phyloP scores from a whole-genome alignment of 2,797 vertebrate genomes.

The Oryzias dopingdopingensis region DNA sequence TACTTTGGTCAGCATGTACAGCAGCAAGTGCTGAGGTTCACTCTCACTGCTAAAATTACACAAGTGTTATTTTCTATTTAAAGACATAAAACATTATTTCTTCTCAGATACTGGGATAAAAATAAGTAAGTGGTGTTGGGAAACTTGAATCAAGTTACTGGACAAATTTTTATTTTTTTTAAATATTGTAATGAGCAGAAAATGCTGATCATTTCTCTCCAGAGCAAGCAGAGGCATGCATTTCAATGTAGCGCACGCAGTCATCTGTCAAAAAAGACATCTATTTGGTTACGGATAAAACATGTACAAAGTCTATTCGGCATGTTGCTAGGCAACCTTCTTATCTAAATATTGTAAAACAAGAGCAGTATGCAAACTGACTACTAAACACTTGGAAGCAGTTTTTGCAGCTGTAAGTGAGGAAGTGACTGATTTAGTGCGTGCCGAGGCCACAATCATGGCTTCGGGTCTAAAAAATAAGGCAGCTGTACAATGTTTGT shows the following conservation, averaged over 20 bases:
- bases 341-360: conserved; percentile 78
- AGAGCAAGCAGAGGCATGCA: conserved; percentile 42
- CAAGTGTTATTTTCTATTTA: conserved; percentile 50
- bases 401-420: conserved; percentile 44
- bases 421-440: conserved; percentile 19
- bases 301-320: conserved; percentile 61
- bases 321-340: conserved; percentile 60
- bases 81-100: conserved; percentile 50
- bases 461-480: conserved; percentile 5
- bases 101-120: conserved; percentile 46
- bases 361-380: conserved; percentile 37
- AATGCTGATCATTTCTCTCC: background rate
- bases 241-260: conserved; percentile 28
- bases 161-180: conserved; percentile 22
- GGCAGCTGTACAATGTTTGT: background rate
- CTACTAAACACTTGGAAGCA: conserved; percentile 45
- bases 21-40: conserved; percentile 61
- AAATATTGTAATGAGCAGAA: conserved; percentile 14
- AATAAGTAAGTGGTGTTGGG: conserved; percentile 23
- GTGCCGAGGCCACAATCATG: conserved; percentile 10
- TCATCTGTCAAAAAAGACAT: conserved; percentile 34
- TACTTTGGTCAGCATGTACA: conserved; percentile 36
- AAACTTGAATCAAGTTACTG: conserved; percentile 6
- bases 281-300: conserved; percentile 58
- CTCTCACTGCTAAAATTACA: conserved; percentile 54